Percentiles rank a stretch among this genome's conserved stretches.
These are phyloP conservation scores for Lutjanus argentimaculatus DNA, from an alignment of 2,797 vertebrate genomes.

Conservation along the genomic window DNA sequence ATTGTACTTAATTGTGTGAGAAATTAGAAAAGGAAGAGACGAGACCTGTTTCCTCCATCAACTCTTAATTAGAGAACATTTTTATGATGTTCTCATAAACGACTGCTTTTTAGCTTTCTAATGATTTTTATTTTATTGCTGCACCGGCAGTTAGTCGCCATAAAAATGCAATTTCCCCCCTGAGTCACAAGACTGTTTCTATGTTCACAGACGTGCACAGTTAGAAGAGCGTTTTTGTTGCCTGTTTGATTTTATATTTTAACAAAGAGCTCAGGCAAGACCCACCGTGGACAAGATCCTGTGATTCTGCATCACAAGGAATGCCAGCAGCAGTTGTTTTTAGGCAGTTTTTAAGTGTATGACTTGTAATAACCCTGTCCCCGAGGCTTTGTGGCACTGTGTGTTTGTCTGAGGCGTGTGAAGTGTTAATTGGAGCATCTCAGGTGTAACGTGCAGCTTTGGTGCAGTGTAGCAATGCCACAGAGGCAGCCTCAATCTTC, in stretches of 20 bases:
- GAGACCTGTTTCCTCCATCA: not conserved
- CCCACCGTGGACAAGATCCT: not conserved
- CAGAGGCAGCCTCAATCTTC: slow-evolving; percentile 44
- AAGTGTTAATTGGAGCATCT: slow-evolving; percentile 75
- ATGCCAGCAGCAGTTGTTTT: slow-evolving; percentile 55
- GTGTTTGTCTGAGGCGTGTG: slow-evolving; percentile 67
- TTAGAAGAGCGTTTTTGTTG: not conserved
- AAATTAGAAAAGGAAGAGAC: not conserved
- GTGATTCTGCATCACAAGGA: slow-evolving; percentile 41
- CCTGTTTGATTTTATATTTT: not conserved
- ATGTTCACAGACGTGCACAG: slow-evolving; percentile 3
- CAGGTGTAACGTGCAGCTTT: slow-evolving; percentile 59
- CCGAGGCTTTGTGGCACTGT: slow-evolving; percentile 24
- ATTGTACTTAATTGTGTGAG: too few species aligned
- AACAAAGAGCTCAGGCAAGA: slow-evolving; percentile 1
- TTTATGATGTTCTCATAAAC: not conserved
- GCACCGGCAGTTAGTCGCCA: not conserved
- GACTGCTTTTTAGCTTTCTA: slow-evolving; percentile 5
- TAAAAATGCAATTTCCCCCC: slow-evolving; percentile 14
- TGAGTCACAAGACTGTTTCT: slow-evolving; percentile 17
- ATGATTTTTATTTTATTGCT: slow-evolving; percentile 19
- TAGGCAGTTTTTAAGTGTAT: slow-evolving; percentile 22
- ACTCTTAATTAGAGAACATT: slow-evolving; percentile 5
- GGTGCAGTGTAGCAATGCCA: slow-evolving; percentile 44
- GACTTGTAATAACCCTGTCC: slow-evolving; percentile 55